phyloP scores from a whole-genome alignment of 2,113 vertebrate genomes.

The Trinectes maculatus region DNA sequence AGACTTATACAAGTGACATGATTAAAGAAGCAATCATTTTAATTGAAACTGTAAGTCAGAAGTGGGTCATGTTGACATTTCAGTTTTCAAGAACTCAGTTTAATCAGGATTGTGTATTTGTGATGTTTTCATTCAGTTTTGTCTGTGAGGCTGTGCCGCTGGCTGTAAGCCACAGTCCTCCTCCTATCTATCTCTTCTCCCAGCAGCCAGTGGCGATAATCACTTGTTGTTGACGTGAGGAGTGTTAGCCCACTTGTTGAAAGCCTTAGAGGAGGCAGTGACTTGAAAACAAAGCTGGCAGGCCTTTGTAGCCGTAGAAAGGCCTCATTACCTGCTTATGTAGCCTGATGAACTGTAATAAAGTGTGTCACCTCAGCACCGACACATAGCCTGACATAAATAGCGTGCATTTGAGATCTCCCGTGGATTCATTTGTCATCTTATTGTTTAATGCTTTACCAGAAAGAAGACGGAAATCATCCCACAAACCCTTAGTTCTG shows the following conservation, averaged over 20 bases:
- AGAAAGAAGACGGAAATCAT: slow-evolving; percentile 95
- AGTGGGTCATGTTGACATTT: not conserved
- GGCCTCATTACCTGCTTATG: not conserved
- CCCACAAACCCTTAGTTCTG: slow-evolving; percentile 94
- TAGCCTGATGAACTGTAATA: not conserved
- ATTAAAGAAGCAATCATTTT: not conserved
- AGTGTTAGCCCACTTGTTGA: not conserved
- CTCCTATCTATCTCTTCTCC: not conserved
- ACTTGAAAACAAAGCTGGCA: slow-evolving; percentile 1
- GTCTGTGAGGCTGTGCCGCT: too few relatives aligned
- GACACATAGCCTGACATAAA: not conserved
- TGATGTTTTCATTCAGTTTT: not conserved
- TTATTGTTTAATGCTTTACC: slow-evolving; percentile 31
- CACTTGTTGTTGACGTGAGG: too few relatives aligned
- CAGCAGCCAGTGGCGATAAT: not conserved
- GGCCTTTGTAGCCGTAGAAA: not conserved
- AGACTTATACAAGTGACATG: not conserved
- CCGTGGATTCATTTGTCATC: not conserved
- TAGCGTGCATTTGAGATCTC: not conserved
- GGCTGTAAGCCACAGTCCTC: too few relatives aligned
- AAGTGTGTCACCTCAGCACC: not conserved
- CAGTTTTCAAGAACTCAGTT: not conserved
- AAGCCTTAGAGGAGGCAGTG: not conserved
- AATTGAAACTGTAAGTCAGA: not conserved
- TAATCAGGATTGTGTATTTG: not conserved